Evolutionary conservation across 2,888 invertebrate genomes (phyloP).

Genomic region (Graphium colonna): DNA sequence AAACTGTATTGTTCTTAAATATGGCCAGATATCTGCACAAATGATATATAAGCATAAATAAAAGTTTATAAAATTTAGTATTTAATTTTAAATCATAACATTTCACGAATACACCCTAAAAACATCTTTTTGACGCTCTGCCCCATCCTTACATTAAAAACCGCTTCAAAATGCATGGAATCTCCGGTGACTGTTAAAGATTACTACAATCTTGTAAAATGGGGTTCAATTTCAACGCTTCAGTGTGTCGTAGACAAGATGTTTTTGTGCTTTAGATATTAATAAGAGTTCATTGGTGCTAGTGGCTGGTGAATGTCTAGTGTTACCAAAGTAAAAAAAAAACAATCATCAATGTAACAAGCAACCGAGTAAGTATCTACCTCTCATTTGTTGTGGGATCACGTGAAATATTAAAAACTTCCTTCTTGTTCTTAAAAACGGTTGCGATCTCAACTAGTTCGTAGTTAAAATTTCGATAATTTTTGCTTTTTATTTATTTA

Average conservation of each 20-base stretch:
- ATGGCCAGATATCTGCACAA: too few species aligned
- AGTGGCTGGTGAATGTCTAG: slow-evolving; percentile 51
- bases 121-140: slow-evolving; percentile 9
- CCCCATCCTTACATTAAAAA: slow-evolving; percentile 37
- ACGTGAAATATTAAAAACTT: slow-evolving; percentile 48
- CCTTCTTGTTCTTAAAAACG: slow-evolving; percentile 56
- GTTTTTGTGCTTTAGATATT: slow-evolving; percentile 53
- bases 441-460: slow-evolving; percentile 48
- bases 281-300: slow-evolving; percentile 51
- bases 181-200: slow-evolving; percentile 55
- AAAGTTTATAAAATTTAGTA: too few species aligned
- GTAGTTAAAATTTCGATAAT: not conserved
- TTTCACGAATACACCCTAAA: not conserved
- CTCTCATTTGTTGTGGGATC: slow-evolving; percentile 70
- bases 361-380: slow-evolving; percentile 58
- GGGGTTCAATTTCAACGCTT: slow-evolving; percentile 53
- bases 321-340: slow-evolving; percentile 39
- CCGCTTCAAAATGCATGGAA: slow-evolving; percentile 66
- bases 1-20: too few species aligned
- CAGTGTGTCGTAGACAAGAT: slow-evolving; percentile 69
- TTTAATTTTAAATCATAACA: not conserved
- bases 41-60: too few species aligned
- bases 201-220: slow-evolving; percentile 39
- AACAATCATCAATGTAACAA: slow-evolving; percentile 54
- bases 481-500: not conserved